phyloP scores from a whole-genome alignment of 2,797 vertebrate genomes.

The Mergus octosetaceus region DNA sequence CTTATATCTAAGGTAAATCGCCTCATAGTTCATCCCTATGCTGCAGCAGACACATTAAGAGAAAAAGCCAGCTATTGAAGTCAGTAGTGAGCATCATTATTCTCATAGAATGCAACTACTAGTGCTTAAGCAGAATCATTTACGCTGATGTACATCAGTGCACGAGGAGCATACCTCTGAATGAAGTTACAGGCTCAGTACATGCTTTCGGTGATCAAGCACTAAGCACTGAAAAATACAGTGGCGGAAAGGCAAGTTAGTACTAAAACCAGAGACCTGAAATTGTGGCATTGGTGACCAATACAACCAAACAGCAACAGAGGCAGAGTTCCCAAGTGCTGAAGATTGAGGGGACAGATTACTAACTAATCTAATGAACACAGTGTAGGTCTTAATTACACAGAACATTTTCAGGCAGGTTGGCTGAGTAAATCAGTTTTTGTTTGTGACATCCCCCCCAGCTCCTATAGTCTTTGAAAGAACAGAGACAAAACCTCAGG shows the following conservation, averaged over 20 bases:
- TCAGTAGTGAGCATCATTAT: not conserved
- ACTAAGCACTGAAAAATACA: not conserved
- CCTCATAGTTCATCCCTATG: not conserved
- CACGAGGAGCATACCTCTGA: not conserved
- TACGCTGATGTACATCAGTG: not conserved
- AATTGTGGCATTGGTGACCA: not conserved
- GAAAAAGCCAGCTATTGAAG: not conserved
- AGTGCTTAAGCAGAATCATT: not conserved
- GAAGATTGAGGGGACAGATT: not conserved
- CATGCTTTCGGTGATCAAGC: not conserved
- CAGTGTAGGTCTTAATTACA: not conserved
- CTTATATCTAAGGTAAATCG: not conserved
- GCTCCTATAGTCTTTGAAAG: not conserved
- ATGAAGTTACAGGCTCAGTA: not conserved
- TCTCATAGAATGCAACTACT: not conserved
- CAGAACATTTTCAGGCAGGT: not conserved
- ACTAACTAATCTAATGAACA: not conserved
- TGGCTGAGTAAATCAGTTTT: not conserved
- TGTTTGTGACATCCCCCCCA: too few relatives aligned
- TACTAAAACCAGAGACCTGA: not conserved
- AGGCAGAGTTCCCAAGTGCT: not conserved
- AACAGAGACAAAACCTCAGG: not conserved
- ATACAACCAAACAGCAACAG: not conserved
- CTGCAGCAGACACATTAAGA: not conserved
- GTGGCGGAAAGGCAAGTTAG: not conserved